phyloP scores from a whole-genome alignment of 2,797 vertebrate genomes.

The Botia kubotai region DNA sequence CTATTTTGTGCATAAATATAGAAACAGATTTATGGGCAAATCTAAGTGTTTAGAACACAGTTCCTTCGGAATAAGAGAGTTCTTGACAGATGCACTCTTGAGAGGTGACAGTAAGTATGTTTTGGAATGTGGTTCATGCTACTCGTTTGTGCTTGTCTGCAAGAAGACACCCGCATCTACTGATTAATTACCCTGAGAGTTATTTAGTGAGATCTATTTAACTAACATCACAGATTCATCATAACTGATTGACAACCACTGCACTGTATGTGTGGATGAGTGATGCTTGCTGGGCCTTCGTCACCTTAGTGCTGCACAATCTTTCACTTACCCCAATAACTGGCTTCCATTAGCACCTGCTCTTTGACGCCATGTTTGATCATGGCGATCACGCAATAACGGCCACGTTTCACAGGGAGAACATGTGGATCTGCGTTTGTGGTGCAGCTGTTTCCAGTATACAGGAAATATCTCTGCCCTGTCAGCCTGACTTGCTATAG shows the following conservation, averaged over 20 bases:
- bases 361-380: slow-evolving; percentile 64
- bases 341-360: slow-evolving; percentile 67
- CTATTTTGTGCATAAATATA: no score
- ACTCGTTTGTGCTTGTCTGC: slow-evolving; percentile 64
- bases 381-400: slow-evolving; percentile 68
- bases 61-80: background rate
- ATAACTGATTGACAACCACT: no score
- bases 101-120: slow-evolving; percentile 20
- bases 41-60: background rate
- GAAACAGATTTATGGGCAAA: no score
- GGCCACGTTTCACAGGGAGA: slow-evolving; percentile 13
- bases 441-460: slow-evolving; percentile 72
- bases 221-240: no score
- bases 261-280: no score
- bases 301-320: slow-evolving; percentile 42
- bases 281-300: slow-evolving; percentile 65
- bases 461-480: slow-evolving; percentile 60
- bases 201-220: slow-evolving; percentile 61
- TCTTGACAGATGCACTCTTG: background rate
- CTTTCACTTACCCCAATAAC: slow-evolving; percentile 68
- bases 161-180: slow-evolving; percentile 68
- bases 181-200: slow-evolving; percentile 73
- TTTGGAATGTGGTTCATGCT: slow-evolving; percentile 61
- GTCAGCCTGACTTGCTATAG: slow-evolving; percentile 72
- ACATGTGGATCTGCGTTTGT: slow-evolving; percentile 29